These are phyloP conservation scores for Tetraneura akinire DNA, from an alignment of 1,140 invertebrate genomes.

Conservation along the genomic window DNA sequence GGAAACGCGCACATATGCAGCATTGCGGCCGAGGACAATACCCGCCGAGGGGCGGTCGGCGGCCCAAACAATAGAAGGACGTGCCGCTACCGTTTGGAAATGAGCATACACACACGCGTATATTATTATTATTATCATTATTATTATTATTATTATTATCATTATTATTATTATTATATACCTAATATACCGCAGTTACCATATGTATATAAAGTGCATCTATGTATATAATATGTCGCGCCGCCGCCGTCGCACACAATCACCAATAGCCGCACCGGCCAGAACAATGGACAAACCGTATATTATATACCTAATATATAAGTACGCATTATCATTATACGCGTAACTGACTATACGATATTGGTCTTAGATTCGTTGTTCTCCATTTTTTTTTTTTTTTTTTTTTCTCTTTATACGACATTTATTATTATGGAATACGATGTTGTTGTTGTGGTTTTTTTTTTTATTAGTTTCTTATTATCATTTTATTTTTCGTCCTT, in stretches of 20 bases:
- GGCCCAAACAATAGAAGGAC: slow-evolving; percentile 44
- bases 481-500: neutral
- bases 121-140: neutral
- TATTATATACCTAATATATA: slow-evolving; percentile 33
- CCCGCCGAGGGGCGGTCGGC: neutral
- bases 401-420: neutral
- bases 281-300: slow-evolving; percentile 48
- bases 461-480: too few species aligned
- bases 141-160: too few species aligned
- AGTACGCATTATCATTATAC: neutral
- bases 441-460: too few species aligned
- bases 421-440: neutral
- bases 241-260: slow-evolving; percentile 32
- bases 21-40: slow-evolving; percentile 4
- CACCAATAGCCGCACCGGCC: slow-evolving; percentile 30
- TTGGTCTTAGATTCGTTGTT: neutral
- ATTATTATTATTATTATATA: neutral
- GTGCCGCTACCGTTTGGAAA: slow-evolving; percentile 49
- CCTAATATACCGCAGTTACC: neutral
- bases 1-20: neutral
- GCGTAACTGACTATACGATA: neutral
- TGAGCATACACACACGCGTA: slow-evolving; percentile 13
- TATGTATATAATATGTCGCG: slow-evolving; percentile 32
- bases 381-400: neutral
- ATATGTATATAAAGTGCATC: neutral